Base-by-base conservation (phyloP, 2,888 invertebrate species). In the Teleiodes luculella region DNA sequence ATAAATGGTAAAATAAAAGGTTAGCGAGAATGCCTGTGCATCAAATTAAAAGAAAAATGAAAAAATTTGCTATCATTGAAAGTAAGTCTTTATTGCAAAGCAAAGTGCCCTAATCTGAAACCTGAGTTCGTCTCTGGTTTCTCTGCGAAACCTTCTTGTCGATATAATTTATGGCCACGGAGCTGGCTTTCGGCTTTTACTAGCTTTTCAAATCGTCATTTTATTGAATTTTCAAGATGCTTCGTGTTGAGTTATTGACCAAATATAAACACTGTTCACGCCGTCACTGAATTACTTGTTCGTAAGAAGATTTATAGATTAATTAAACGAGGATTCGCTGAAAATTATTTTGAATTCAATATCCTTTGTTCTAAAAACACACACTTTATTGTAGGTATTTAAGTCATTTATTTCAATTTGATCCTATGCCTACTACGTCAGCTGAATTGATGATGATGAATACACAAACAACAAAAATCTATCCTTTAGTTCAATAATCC, bases 141-240 rank as follows among this genome's bases (percentile, higher is more conserved):
- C 33, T 16, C 50, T 53, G 46, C 47, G 18, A 43, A 51, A 33
- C 52, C 51, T 49, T 28, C 47, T 55, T 33, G 56, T 50, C 54
- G 58, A 52, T 55, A 52, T 59, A 50, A 59, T 59, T 59, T 59
- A 59, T 59, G 52, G 11, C 46, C 33, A n/a, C 47, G 51, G 28
- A 43, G 51, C 20, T 7, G 47, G 55, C 55, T 54, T 20, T 48
- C 53, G 53, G 53, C 45, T 52, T 52, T 54, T 55, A 52, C 52
- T 52, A 20, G 48, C 55, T 35, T 36, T 43, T 39, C 14, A 39
- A 43, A 52, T 52, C 46, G 55, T 35, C 51, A 47, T 55, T 55
- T 55, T 55, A 55, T 55, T 55, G 55, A 55, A 55, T 52, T 52
- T 52, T 49, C 55, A 43, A 52, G 55, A 55, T 52, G 46, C 46